Percentiles rank a stretch among this genome's conserved stretches.
Evolutionary conservation across 2,888 invertebrate species (phyloP).

Genomic region (Tipula helvola): DNA sequence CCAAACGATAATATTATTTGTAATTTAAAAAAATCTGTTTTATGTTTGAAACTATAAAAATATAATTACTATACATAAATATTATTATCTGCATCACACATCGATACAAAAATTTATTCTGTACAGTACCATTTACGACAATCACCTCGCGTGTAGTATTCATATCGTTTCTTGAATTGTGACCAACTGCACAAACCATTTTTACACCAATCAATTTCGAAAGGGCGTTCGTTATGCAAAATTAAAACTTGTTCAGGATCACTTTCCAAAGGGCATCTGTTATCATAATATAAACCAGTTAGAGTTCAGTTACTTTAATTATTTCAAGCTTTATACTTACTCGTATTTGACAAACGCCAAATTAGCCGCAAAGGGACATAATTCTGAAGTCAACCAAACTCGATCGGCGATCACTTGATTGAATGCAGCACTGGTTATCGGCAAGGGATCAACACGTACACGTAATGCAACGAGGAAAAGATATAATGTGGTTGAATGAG

Average conservation of each 20-base stretch:
- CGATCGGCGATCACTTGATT: slow-evolving; percentile 37
- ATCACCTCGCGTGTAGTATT: slow-evolving; percentile 37
- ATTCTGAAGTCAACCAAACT: slow-evolving; percentile 48
- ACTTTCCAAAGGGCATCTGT: slow-evolving; percentile 17
- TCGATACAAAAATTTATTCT: not conserved
- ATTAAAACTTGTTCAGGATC: slow-evolving; percentile 49
- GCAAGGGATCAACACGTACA: slow-evolving; percentile 42
- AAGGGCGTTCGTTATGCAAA: slow-evolving; percentile 57
- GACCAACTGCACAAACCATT: slow-evolving; percentile 70
- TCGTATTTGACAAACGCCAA: slow-evolving; percentile 56
- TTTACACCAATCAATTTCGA: slow-evolving; percentile 54
- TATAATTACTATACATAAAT: not conserved
- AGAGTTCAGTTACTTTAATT: not conserved
- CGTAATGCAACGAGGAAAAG: slow-evolving; percentile 44
- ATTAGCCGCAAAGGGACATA: slow-evolving; percentile 54
- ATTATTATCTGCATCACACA: not conserved
- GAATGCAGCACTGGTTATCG: slow-evolving; percentile 47
- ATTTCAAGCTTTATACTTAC: not conserved
- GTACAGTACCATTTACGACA: slow-evolving; percentile 19
- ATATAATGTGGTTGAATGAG: slow-evolving; percentile 42
- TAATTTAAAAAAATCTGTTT: slow-evolving; percentile 39
- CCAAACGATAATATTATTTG: too few relatives aligned
- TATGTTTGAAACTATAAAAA: not conserved
- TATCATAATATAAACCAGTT: not conserved
- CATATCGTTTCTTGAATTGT: slow-evolving; percentile 46